These are phyloP conservation scores for Sebastes elongatus DNA, from an alignment of 2,797 vertebrate species.

Conservation along the genomic window DNA sequence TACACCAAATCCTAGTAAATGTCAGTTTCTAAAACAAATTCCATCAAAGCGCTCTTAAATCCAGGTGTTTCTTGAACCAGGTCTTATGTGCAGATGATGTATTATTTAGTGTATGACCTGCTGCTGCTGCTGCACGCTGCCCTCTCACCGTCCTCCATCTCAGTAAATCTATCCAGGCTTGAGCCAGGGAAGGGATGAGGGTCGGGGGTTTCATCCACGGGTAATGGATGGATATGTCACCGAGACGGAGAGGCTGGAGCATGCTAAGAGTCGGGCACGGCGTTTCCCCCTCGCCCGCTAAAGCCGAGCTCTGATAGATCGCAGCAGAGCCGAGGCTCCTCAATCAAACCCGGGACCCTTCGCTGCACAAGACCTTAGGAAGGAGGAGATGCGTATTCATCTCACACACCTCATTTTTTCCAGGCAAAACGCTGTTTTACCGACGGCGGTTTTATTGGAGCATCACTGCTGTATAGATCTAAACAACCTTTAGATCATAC, in stretches of 20 bases:
- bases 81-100: background rate
- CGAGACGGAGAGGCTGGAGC: slow-evolving; percentile 27
- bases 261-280: slow-evolving; percentile 14
- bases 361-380: slow-evolving; percentile 53
- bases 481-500: slow-evolving; percentile 62
- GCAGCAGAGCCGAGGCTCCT: slow-evolving; percentile 27
- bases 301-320: slow-evolving; percentile 42
- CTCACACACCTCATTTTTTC: slow-evolving; percentile 23
- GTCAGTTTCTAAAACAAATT: background rate
- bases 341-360: slow-evolving; percentile 58
- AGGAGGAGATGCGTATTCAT: slow-evolving; percentile 40
- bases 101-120: background rate
- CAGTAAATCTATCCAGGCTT: slow-evolving; percentile 24
- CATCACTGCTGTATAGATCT: slow-evolving; percentile 35
- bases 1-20: slow-evolving; percentile 20
- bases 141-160: slow-evolving; percentile 17
- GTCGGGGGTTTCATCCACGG: slow-evolving; percentile 34
- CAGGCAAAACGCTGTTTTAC: slow-evolving; percentile 1
- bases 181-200: slow-evolving; percentile 27
- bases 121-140: background rate
- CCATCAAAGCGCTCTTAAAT: slow-evolving; percentile 10
- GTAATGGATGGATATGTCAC: slow-evolving; percentile 52
- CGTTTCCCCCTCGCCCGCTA: background rate
- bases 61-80: background rate
- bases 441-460: slow-evolving; percentile 16